Percentiles rank a stretch among this genome's conserved stretches.
phyloP scores from a whole-genome alignment of 2,113 vertebrate genomes.

The Toxostoma redivivum region DNA sequence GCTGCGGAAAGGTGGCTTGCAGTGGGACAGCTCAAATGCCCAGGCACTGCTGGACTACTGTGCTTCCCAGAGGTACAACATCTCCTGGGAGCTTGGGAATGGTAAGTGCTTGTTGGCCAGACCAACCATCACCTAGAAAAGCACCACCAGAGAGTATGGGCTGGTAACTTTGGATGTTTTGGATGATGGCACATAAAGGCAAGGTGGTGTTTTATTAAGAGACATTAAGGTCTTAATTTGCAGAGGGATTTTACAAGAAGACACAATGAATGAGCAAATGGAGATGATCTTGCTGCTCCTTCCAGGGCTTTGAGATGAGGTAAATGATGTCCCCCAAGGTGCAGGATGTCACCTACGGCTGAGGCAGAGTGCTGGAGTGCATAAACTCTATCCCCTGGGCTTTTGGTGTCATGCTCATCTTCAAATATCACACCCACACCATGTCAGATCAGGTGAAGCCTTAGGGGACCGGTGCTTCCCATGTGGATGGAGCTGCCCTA shows the following conservation, averaged over 20 bases:
- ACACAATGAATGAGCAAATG: background rate
- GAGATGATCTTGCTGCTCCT: background rate
- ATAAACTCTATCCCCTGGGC: accelerated
- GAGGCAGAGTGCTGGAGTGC: background rate
- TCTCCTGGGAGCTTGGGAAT: conserved; percentile 96
- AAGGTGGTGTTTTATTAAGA: background rate
- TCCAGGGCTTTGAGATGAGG: background rate
- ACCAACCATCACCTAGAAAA: accelerated
- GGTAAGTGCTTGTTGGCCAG: conserved; percentile 65
- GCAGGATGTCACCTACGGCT: background rate
- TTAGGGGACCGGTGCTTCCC: background rate
- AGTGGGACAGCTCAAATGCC: conserved; percentile 89
- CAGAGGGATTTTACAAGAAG: background rate
- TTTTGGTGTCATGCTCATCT: background rate
- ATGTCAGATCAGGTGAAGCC: background rate
- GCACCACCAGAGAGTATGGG: no score
- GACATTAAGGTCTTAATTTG: background rate
- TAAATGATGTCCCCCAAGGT: accelerated
- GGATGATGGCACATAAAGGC: background rate
- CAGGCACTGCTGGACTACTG: conserved; percentile 82
- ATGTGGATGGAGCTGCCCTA: accelerated
- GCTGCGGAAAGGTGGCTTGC: conserved; percentile 73
- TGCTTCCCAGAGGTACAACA: conserved; percentile 71
- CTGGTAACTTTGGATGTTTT: background rate
- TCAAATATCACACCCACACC: background rate